phyloP scores from a whole-genome alignment of 2,888 invertebrate species.

The Tetragnatha montana region DNA sequence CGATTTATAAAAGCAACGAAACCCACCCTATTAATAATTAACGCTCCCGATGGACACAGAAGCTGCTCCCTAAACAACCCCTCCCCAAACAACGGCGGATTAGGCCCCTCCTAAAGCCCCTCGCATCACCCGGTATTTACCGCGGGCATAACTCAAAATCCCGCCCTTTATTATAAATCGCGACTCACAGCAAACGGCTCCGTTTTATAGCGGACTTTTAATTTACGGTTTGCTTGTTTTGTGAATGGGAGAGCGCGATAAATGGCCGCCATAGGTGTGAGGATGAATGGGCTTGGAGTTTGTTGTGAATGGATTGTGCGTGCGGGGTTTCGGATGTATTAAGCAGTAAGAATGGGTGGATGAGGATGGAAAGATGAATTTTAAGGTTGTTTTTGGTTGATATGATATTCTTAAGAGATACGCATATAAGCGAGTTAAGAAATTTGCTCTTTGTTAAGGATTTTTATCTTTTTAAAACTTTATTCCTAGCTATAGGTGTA shows the following conservation, averaged over 20 bases:
- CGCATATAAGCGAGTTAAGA: too few relatives aligned
- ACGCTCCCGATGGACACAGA: too few relatives aligned
- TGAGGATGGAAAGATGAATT: too few relatives aligned
- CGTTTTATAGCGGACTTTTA: constrained; percentile 1
- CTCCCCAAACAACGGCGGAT: neutral
- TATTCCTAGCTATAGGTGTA: too few relatives aligned
- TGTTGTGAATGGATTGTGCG: neutral
- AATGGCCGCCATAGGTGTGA: neutral
- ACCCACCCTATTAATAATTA: too few relatives aligned
- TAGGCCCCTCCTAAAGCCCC: neutral
- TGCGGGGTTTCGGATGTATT: neutral
- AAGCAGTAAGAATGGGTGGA: too few relatives aligned
- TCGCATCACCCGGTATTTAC: constrained; percentile 22
- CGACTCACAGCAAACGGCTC: neutral
- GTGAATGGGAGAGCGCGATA: neutral
- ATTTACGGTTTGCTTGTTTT: constrained; percentile 35
- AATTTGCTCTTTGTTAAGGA: too few relatives aligned
- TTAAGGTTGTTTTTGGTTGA: too few relatives aligned
- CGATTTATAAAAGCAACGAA: too few relatives aligned
- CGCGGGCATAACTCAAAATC: constrained; percentile 35
- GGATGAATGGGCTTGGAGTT: neutral
- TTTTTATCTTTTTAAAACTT: too few relatives aligned
- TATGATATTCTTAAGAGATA: too few relatives aligned
- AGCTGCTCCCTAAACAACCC: neutral
- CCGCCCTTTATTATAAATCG: constrained; percentile 45